Base-by-base conservation (phyloP, 2,888 invertebrate genomes). In the Leptinotarsa haldemani region DNA sequence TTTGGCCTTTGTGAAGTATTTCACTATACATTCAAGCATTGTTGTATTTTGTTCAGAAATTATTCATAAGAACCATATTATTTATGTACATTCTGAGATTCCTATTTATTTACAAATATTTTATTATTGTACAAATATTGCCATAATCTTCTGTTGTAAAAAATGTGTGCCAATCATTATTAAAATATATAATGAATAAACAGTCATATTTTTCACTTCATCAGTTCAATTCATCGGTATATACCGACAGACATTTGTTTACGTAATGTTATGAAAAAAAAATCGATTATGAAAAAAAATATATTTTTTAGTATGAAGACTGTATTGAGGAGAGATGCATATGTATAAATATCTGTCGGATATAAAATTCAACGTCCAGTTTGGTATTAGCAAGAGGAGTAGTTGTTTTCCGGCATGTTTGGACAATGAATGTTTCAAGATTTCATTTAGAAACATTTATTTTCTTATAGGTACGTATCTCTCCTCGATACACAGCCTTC, bases 151-250 rank as follows among this genome's bases (percentile, higher is more conserved):
- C 77, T 79, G 77, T 79, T 79, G 75, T 84, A 86, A 86, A 85
- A 86, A 86, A 87, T 87, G 86, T 87, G 87, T 87, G 87, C 87
- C 87, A 87, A 87, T 86, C 84, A 86, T 87, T 86, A 86, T 86
- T 86, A 86, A 84, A 86, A 86, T 78, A 77, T 71, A 77, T 78
- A 76, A 74, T 75, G 76, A 76, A 75, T 48, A 52, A 65, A 20
- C n/a, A 15, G 46, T 66, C 65, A 56, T 70, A 68, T 61, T 69
- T 61, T 25, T 5, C 18, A 18, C 12, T 52, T 3, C 18, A 18
- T 52, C 7, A 1, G 2, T 18, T 52, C 52, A 40, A 2, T 40
- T 40, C 40, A 12, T 40, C 40, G 9, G 40, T 40, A 40, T 52
- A 52, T 52, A 50, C 48, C 16, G 15, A n/a, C 40, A 40, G 40